Evolutionary conservation across 2,113 vertebrate genomes (phyloP).

Genomic region (Vulpes vulpes): DNA sequence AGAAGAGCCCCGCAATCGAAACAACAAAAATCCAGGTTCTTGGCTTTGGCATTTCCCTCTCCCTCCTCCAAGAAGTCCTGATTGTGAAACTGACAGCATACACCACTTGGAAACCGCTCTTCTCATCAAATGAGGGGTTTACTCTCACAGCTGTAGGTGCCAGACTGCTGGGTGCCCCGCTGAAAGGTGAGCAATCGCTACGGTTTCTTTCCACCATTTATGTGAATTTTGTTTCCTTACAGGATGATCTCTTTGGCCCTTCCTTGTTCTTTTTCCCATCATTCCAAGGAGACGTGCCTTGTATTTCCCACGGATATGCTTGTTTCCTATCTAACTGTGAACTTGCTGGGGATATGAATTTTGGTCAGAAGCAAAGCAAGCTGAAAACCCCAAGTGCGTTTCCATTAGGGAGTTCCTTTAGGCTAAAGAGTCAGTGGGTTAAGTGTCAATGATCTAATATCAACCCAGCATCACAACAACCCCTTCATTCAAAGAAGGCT

Average conservation of each 20-base stretch:
- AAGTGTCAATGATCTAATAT: constrained; percentile 83
- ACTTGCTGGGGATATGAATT: background rate
- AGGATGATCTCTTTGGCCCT: background rate
- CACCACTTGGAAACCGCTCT: background rate
- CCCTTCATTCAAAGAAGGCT: constrained; percentile 82
- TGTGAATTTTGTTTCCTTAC: background rate
- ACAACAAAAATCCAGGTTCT: background rate
- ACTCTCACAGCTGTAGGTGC: background rate
- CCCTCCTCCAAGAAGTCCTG: background rate
- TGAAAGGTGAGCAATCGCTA: background rate
- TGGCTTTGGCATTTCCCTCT: background rate
- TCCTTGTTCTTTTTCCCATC: background rate
- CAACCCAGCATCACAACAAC: constrained; percentile 67
- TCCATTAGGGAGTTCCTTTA: constrained; percentile 75
- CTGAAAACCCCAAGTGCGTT: constrained; percentile 71
- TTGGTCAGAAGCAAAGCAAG: constrained; percentile 74
- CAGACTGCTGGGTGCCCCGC: background rate
- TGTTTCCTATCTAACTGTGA: constrained; percentile 27
- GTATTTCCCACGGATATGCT: background rate
- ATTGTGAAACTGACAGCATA: background rate
- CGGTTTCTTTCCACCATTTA: background rate
- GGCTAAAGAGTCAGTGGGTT: constrained; percentile 78
- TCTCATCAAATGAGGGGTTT: background rate
- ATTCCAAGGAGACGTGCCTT: background rate
- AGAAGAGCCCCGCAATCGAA: background rate